A percentile compares a stretch with the other conserved stretches of the same genome.
phyloP scores from a whole-genome alignment of 2,797 vertebrate species.

The Anguilla anguilla region DNA sequence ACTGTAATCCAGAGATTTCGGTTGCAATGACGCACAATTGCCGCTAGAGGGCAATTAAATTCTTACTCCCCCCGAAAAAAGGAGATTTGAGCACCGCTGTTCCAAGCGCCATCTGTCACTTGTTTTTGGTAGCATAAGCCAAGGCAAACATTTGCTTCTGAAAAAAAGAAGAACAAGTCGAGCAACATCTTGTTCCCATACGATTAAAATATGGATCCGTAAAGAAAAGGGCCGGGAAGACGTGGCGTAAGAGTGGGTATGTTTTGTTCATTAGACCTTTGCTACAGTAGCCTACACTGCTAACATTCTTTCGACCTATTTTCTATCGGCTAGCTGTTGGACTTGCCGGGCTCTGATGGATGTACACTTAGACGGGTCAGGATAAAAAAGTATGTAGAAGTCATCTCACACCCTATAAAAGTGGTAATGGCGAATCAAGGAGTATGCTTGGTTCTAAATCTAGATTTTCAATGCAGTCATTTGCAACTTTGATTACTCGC shows the following conservation, averaged over 20 bases:
- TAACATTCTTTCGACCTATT: not conserved
- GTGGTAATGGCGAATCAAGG: not conserved
- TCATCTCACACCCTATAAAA: not conserved
- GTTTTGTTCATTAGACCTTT: not conserved
- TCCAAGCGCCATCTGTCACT: slow-evolving; percentile 32
- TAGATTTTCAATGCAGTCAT: not conserved
- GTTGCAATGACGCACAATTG: slow-evolving; percentile 45
- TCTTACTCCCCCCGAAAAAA: slow-evolving; percentile 25
- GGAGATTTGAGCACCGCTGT: not conserved
- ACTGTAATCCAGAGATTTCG: not conserved
- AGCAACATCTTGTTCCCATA: not conserved
- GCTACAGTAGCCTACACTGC: not conserved
- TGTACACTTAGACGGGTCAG: not conserved
- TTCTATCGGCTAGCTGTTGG: not conserved
- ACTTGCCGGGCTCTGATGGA: not conserved
- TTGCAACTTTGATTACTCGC: not conserved
- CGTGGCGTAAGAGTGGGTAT: not conserved
- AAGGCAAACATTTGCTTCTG: slow-evolving; percentile 8
- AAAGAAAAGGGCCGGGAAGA: not conserved
- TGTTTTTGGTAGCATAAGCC: not conserved
- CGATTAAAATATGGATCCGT: not conserved
- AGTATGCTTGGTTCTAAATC: not conserved
- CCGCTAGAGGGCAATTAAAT: slow-evolving; percentile 46
- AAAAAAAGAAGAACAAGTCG: not conserved
- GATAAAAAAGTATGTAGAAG: not conserved